Conservation (phyloP, 2,888 invertebrate genomes). For the Colostygia pectinataria region DNA sequence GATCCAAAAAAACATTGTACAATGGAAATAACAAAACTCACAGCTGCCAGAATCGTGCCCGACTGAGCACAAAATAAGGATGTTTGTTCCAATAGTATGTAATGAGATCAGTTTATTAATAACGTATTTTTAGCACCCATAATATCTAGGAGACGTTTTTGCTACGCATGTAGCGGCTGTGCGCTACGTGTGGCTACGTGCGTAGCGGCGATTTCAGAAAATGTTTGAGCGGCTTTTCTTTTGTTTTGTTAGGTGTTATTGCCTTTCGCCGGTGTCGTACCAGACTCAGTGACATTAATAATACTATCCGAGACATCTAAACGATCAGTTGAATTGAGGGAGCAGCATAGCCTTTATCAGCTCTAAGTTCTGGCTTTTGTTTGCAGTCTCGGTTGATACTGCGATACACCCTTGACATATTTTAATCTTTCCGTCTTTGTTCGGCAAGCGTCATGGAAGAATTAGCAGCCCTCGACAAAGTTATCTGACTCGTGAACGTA, state of each 20-base stretch:
- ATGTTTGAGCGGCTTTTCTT: neutral
- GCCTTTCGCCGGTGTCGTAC: neutral
- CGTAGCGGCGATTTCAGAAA: neutral
- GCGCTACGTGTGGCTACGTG: neutral
- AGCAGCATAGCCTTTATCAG: slow-evolving; percentile 63
- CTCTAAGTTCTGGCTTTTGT: slow-evolving; percentile 58
- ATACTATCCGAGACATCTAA: slow-evolving; percentile 58
- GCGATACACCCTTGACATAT: slow-evolving; percentile 52
- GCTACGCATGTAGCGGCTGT: neutral
- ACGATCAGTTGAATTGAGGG: slow-evolving; percentile 55
- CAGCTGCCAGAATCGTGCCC: no score
- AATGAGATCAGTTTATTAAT: neutral
- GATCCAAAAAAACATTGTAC: no score
- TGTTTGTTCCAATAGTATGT: neutral
- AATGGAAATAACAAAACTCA: no score
- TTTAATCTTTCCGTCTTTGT: slow-evolving; percentile 68
- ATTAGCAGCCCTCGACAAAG: slow-evolving; percentile 56
- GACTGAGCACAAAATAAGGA: no score
- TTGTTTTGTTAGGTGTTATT: neutral
- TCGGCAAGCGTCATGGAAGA: slow-evolving; percentile 49
- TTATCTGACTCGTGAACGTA: slow-evolving; percentile 53
- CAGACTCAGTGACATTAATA: slow-evolving; percentile 4
- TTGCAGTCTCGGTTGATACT: slow-evolving; percentile 49
- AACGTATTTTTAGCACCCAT: no score
- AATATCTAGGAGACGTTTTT: neutral